Percentiles rank a stretch among this genome's conserved stretches.
Evolutionary conservation across 2,888 invertebrate genomes (phyloP).

Genomic region (Archaeoteleia sp.): DNA sequence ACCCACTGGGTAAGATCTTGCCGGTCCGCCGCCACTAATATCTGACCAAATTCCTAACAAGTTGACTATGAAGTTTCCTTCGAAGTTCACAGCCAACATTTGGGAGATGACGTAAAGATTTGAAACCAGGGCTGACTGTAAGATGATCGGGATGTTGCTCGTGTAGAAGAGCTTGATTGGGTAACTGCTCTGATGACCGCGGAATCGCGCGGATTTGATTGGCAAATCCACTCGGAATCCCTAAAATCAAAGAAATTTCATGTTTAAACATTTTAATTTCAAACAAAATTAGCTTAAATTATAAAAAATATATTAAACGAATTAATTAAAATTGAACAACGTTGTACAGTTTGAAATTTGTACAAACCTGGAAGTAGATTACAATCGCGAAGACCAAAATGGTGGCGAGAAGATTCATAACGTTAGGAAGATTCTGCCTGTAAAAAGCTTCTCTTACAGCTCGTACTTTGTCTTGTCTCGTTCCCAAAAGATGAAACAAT

Average conservation of each 20-base stretch:
- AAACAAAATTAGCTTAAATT: no score
- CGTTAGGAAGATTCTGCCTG: slow-evolving; percentile 98
- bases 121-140: slow-evolving; percentile 98
- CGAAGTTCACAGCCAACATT: slow-evolving; percentile 99
- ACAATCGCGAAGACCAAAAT: slow-evolving; percentile 99
- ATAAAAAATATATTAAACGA: no score
- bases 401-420: slow-evolving; percentile 99
- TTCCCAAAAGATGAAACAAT: slow-evolving; percentile 97
- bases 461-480: slow-evolving; percentile 98
- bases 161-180: slow-evolving; percentile 99
- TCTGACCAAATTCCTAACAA: slow-evolving; percentile 99
- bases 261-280: no score
- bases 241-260: slow-evolving; percentile 74
- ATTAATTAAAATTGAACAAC: no score
- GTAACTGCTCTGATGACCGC: slow-evolving; percentile 99
- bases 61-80: slow-evolving; percentile 98
- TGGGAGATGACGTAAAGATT: slow-evolving; percentile 99
- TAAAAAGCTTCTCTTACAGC: slow-evolving; percentile 99
- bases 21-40: slow-evolving; percentile 98
- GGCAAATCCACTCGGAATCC: slow-evolving; percentile 99
- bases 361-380: slow-evolving; percentile 98
- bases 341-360: no score
- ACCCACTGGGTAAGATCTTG: slow-evolving; percentile 97
- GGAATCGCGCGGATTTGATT: slow-evolving; percentile 98
- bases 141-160: slow-evolving; percentile 99